phyloP scores from a whole-genome alignment of 2,113 vertebrate species.

The Cygnus buccinator region DNA sequence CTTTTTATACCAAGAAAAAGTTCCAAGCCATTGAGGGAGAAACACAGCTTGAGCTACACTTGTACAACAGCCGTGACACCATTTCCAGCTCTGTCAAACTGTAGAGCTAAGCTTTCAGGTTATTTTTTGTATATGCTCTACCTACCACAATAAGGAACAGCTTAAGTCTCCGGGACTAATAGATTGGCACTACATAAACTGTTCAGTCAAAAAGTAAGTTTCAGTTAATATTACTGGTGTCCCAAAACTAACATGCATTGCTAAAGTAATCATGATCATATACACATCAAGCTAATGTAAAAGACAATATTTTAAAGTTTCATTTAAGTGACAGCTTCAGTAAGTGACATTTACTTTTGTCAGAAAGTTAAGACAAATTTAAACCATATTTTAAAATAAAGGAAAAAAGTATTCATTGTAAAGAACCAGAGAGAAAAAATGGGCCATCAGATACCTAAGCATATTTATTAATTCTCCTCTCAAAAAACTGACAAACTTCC shows the following conservation, averaged over 20 bases:
- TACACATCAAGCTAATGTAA: not conserved
- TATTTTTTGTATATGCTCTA: not conserved
- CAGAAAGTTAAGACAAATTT: not conserved
- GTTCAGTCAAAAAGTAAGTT: not conserved
- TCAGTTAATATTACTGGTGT: not conserved
- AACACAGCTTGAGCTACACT: not conserved
- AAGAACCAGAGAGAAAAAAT: not conserved
- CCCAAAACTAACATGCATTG: not conserved
- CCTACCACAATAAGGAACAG: not conserved
- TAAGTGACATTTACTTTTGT: not conserved
- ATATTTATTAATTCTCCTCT: not conserved
- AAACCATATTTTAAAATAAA: not conserved
- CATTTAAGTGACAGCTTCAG: not conserved
- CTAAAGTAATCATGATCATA: not conserved
- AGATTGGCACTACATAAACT: not conserved
- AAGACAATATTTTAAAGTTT: slow-evolving; percentile 2
- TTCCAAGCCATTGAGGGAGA: not conserved
- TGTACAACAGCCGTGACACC: not conserved
- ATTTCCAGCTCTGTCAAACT: not conserved
- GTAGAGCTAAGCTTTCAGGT: not conserved
- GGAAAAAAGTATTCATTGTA: not conserved
- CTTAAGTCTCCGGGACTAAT: not conserved
- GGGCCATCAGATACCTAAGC: not conserved
- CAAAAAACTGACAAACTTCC: not conserved
- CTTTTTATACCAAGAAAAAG: not conserved